phyloP scores from a whole-genome alignment of 2,113 vertebrate genomes.

The Bufo gargarizans region DNA sequence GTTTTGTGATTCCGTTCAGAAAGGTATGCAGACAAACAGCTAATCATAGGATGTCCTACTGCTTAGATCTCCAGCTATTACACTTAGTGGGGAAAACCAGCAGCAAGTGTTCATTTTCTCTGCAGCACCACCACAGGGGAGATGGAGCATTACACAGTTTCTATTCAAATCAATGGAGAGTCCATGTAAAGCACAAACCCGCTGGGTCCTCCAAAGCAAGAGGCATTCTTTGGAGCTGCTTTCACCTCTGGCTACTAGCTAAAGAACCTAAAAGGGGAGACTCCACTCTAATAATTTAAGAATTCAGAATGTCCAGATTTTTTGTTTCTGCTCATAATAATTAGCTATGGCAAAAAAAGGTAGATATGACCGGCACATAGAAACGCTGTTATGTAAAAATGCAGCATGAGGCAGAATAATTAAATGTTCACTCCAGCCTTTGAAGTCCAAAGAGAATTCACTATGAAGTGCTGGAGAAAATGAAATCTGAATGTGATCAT shows the following conservation, averaged over 20 bases:
- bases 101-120: neutral
- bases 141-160: neutral
- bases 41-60: neutral
- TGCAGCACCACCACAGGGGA: neutral
- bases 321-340: no score
- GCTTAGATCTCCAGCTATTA: neutral
- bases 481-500: neutral
- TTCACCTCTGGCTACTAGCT: no score
- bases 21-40: no score
- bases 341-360: neutral
- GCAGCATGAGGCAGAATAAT: neutral
- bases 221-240: no score
- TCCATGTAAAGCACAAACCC: no score
- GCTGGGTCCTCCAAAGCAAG: no score
- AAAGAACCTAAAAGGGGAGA: no score
- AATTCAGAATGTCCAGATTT: no score
- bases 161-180: no score
- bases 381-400: neutral
- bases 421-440: neutral
- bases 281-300: no score
- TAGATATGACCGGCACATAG: neutral
- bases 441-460: conserved; percentile 41
- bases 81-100: no score
- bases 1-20: no score
- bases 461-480: conserved; percentile 3